Base-by-base conservation (phyloP, 2,888 invertebrate species). In the Agonopterix arenella region DNA sequence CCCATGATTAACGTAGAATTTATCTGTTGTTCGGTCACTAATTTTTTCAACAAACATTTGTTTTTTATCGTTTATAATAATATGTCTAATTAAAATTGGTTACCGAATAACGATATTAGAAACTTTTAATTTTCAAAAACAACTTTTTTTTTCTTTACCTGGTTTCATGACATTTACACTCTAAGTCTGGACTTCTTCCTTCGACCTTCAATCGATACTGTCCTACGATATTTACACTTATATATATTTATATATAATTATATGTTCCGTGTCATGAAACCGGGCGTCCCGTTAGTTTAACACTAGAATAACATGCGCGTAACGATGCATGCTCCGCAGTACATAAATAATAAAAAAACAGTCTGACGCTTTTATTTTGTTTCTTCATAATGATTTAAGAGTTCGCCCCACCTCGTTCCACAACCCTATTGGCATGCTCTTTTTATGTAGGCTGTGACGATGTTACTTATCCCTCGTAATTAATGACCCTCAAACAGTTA, bases 381-480 rank as follows among this genome's bases (percentile, higher is more conserved):
- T 57, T 66, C 55, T 54, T 54, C 61, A 57, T 62, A 60, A 56
- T 73, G 70, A 77, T 69, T 79, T 79, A 76, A 80, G 76, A 77
- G 70, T 44, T 11, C 69, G 72, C 74, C 72, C 66, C 70, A 72
- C 71, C 77, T 70, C 56, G 55, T 59, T 61, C 61, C 59, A 59
- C 60, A 62, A 68, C 71, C 73, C 70, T 68, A 79, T 81, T 83
- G 77, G 89, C 89, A 88, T 88, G 88, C 82, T 80, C 72, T 77
- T 69, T 28, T 63, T 60, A 36, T 72, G 72, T 84, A 88, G 85
- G 80, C 86, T 86, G 86, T 83, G 81, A 86, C 79, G 64, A 82
- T 80, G 80, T 82, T 81, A 86, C 86, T 88, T 84, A 84, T 84
- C 84, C 86, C 86, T 83, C 84, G 72, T 74, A 71, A 68, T 40